Conservation (phyloP, 2,113 vertebrate species). For the Ailurus styani region DNA sequence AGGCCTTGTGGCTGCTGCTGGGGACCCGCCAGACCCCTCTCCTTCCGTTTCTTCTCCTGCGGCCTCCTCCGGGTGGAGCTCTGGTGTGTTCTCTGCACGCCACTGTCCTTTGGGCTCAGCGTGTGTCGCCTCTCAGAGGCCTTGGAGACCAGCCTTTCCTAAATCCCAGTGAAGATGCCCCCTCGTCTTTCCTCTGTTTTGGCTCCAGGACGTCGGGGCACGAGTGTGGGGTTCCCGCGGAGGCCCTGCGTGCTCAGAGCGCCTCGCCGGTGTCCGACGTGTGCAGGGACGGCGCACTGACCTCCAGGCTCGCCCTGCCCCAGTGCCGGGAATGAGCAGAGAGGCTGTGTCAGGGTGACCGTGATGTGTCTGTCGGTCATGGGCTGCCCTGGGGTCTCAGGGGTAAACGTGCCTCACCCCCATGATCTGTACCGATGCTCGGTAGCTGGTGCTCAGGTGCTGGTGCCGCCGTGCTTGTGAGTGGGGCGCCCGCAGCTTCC, state of each 20-base stretch:
- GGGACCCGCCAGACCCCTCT: too few species aligned
- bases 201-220: accelerated
- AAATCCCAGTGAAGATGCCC: accelerated
- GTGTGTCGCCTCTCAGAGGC: background rate
- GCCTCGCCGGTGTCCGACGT: accelerated
- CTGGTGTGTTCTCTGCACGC: background rate
- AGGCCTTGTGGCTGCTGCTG: accelerated
- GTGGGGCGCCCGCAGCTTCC: accelerated
- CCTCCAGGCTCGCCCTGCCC: background rate
- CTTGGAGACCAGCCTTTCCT: background rate
- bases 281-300: accelerated
- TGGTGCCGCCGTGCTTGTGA: accelerated
- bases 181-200: background rate
- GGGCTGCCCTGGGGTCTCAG: background rate
- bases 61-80: background rate
- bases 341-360: background rate
- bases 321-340: too few species aligned
- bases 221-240: background rate
- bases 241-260: accelerated
- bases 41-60: accelerated
- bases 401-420: too few species aligned
- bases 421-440: accelerated
- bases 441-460: background rate
- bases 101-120: accelerated
- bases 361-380: accelerated